Conservation (phyloP, 2,113 vertebrate species). For the Paradisaea rubra region DNA sequence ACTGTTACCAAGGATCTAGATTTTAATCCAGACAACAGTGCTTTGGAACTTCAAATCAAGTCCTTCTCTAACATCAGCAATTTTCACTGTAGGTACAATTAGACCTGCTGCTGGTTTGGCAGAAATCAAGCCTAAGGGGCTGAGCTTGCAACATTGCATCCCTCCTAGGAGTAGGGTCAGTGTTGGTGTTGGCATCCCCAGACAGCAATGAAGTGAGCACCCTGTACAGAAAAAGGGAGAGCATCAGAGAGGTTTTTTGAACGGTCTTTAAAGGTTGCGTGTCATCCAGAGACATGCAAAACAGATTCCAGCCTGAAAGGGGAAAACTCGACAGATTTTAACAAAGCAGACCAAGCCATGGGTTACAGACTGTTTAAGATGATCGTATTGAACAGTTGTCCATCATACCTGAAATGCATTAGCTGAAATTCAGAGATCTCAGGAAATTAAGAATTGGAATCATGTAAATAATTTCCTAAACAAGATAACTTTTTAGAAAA, state of each 20-base stretch:
- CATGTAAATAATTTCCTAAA: background rate
- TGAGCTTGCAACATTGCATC: background rate
- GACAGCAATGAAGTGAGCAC: background rate
- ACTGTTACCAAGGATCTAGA: background rate
- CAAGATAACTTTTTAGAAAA: background rate
- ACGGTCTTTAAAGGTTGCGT: background rate
- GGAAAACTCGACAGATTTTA: background rate
- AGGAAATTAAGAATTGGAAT: background rate
- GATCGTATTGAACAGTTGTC: background rate
- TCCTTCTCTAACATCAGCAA: background rate
- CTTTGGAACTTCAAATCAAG: background rate
- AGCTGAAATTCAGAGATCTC: background rate
- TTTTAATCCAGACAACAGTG: background rate
- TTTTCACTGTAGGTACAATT: background rate
- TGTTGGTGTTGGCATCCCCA: background rate
- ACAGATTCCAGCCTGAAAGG: background rate
- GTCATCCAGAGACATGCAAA: background rate
- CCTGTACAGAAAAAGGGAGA: background rate
- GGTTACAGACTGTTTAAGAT: background rate
- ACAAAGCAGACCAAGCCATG: background rate
- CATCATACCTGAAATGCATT: background rate
- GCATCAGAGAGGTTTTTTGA: background rate
- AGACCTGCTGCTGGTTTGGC: background rate
- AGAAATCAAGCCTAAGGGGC: background rate
- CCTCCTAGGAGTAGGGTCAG: background rate